Evolutionary conservation across 92 coral and sea anemone genomes (phyloP), one percentile per base, ranked within the genome.

Genomic region (Actinernus sp.): DNA sequence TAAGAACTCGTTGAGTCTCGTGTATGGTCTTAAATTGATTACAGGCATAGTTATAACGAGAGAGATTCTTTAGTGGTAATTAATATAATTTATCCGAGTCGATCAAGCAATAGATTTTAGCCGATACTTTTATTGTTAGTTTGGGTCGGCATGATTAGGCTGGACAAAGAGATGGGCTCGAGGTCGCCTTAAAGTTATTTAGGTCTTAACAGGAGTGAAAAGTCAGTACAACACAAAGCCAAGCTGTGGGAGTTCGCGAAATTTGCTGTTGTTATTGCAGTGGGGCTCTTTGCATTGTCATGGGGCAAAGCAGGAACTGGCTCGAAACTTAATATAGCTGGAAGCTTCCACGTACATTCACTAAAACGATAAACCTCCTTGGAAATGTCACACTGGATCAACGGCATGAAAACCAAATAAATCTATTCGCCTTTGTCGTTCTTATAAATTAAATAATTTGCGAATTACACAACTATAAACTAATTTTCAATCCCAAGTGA

Each of bases 371-470:
- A 34, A 34, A 34, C 8, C 41, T 14, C 41, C 41, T 34, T 34
- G 8, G n/a, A 34, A 34, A 6, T 34, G 41, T 34, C 41, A 52
- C 41, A 68, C 53, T 25, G 62, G 63, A 68, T 54, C 38, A 68
- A 37, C 12, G 26, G 60, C 48, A 26, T 43, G 49, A 81, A 71
- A 65, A 81, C 52, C 81, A 81, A 73, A 73, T 61, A 81, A 81
- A 57, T 64, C 65, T 58, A 75, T 68, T 62, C 54, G 49, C 72
- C 63, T 37, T 81, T 81, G 82, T 73, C 73, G 63, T 69, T 26
- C 38, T 45, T 65, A 62, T 73, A 73, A 64, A 73, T 48, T 71
- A 58, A 65, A 70, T 73, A 81, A 56, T 63, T 55, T 40, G 65
- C 69, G 69, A 44, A 80, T 71, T 80, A 54, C 60, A 66, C 73